These are phyloP conservation scores for Spilarctia lutea DNA, from an alignment of 2,888 invertebrate species.

Conservation along the genomic window DNA sequence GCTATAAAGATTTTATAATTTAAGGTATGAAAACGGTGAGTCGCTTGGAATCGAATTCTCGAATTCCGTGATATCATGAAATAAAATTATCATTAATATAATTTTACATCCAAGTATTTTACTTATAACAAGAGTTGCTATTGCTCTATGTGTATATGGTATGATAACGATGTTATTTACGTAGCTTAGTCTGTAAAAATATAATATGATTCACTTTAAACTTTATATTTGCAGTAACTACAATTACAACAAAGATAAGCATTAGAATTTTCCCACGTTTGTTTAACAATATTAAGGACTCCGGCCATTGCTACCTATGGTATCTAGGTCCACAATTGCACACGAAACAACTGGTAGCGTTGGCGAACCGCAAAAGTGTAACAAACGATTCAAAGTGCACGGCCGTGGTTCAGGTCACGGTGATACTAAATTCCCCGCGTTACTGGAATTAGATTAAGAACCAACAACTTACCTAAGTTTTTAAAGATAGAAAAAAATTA, in stretches of 20 bases:
- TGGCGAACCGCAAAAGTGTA: constrained; percentile 73
- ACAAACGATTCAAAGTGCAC: constrained; percentile 59
- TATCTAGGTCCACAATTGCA: constrained; percentile 70
- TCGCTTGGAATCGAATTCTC: neutral
- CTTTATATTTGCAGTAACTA: neutral
- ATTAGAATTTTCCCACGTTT: constrained; percentile 61
- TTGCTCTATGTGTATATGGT: neutral
- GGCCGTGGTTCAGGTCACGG: constrained; percentile 48
- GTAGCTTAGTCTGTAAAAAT: too few species aligned
- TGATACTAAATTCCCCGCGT: constrained; percentile 30
- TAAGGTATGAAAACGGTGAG: neutral
- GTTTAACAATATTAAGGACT: constrained; percentile 59
- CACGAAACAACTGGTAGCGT: constrained; percentile 75
- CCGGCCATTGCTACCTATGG: constrained; percentile 53
- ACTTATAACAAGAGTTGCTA: neutral
- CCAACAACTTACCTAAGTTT: constrained; percentile 38
- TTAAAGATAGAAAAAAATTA: constrained; percentile 34
- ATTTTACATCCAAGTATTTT: neutral
- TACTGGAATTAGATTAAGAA: constrained; percentile 49
- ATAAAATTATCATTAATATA: neutral
- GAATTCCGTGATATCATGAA: neutral
- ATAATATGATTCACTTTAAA: neutral
- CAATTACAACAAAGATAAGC: constrained; percentile 28
- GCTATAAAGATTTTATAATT: neutral
- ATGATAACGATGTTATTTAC: neutral